A percentile compares a stretch with the other conserved stretches of the same genome.
Conservation (phyloP, 2,113 vertebrate genomes). For the Dromas ardeola region DNA sequence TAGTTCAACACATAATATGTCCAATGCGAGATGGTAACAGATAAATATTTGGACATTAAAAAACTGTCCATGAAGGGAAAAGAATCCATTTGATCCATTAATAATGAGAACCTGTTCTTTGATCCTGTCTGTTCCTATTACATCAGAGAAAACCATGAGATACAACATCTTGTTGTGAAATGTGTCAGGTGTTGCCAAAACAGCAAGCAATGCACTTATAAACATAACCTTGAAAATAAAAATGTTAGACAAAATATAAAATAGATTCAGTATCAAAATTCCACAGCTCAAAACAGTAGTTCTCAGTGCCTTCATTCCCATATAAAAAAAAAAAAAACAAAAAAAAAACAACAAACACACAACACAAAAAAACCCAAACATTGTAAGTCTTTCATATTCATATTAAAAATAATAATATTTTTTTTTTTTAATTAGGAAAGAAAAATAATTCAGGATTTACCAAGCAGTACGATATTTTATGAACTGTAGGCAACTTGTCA, state of each 20-base stretch:
- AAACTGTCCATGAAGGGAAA: background rate
- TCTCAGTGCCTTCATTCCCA: background rate
- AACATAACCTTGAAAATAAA: background rate
- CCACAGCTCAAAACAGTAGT: background rate
- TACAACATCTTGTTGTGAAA: background rate
- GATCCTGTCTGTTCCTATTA: constrained; percentile 36
- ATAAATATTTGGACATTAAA: background rate
- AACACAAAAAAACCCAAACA: background rate
- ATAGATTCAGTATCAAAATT: background rate
- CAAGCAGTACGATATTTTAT: background rate
- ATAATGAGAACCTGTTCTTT: constrained; percentile 40
- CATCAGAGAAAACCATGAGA: background rate
- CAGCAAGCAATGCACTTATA: background rate
- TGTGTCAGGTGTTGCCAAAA: background rate
- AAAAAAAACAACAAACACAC: background rate
- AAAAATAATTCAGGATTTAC: background rate
- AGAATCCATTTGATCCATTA: constrained; percentile 39
- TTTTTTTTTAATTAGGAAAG: too few species aligned
- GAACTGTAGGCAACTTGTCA: background rate
- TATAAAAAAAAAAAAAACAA: background rate
- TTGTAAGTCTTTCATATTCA: background rate
- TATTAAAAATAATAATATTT: too few species aligned
- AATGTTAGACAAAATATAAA: background rate
- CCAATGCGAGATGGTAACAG: background rate
- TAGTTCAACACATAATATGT: background rate